phyloP scores from a whole-genome alignment of 2,888 invertebrate species.

The Sipunculus nudus region DNA sequence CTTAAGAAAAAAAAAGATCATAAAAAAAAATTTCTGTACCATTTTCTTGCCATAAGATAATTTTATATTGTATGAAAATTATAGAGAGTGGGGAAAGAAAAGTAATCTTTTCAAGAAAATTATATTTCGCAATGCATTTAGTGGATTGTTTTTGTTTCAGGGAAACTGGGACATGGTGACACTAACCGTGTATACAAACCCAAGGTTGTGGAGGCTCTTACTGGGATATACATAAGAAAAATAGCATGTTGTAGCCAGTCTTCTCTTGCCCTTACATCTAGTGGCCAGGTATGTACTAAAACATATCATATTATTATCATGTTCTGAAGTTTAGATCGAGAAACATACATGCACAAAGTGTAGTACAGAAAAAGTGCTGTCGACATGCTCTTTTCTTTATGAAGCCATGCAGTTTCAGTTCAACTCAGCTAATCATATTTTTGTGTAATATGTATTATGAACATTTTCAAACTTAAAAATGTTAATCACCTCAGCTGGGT shows the following conservation, averaged over 20 bases:
- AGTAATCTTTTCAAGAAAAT: background rate
- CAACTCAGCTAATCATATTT: too few species aligned
- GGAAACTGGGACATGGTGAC: slow-evolving; percentile 67
- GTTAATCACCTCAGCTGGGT: too few species aligned
- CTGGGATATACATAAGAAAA: slow-evolving; percentile 71
- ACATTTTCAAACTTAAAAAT: too few species aligned
- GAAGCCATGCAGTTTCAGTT: background rate
- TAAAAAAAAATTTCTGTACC: too few species aligned
- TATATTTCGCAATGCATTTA: background rate
- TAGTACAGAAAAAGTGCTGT: background rate
- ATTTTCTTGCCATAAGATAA: too few species aligned
- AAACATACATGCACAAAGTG: too few species aligned
- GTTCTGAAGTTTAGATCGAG: too few species aligned
- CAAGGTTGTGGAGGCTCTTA: slow-evolving; percentile 72
- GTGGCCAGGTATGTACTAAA: slow-evolving; percentile 68
- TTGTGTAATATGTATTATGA: too few species aligned
- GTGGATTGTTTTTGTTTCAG: slow-evolving; percentile 36
- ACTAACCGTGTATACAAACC: slow-evolving; percentile 71
- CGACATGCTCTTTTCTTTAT: background rate
- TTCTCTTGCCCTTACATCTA: slow-evolving; percentile 73
- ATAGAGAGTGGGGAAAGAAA: too few species aligned
- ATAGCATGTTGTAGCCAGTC: slow-evolving; percentile 75
- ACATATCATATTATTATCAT: background rate
- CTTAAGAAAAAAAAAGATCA: too few species aligned
- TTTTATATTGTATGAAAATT: too few species aligned